Evolutionary conservation across 2,797 vertebrate species (phyloP).

Genomic region (Mus caroli): DNA sequence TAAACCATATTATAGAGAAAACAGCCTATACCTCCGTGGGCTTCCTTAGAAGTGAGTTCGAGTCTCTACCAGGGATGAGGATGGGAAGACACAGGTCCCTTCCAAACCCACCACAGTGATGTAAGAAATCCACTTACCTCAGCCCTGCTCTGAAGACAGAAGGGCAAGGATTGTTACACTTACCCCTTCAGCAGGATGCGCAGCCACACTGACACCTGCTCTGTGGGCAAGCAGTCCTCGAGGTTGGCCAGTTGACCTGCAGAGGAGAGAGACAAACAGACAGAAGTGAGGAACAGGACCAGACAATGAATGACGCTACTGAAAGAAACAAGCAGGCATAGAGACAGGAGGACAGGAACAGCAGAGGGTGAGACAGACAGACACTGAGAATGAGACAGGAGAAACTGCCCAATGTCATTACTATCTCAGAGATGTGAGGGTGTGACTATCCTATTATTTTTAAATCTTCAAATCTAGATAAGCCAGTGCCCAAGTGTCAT

Average conservation of each 20-base stretch:
- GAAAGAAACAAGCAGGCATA: neutral
- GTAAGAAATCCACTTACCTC: neutral
- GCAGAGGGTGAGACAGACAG: neutral
- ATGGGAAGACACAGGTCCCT: rapidly evolving
- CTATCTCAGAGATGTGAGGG: neutral
- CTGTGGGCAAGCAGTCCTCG: neutral
- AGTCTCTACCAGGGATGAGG: no score
- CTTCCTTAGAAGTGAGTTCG: neutral
- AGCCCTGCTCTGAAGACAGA: neutral
- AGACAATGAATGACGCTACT: neutral
- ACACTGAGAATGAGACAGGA: neutral
- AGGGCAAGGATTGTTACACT: neutral
- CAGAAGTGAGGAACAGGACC: neutral
- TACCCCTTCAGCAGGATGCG: neutral
- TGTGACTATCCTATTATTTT: neutral
- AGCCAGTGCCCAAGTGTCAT: neutral
- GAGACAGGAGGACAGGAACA: neutral
- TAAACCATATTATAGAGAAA: neutral
- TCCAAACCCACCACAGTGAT: rapidly evolving
- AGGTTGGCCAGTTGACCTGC: neutral
- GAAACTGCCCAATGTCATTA: rapidly evolving
- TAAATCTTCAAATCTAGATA: neutral
- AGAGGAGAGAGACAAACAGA: neutral
- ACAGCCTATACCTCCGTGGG: neutral
- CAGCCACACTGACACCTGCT: neutral